phyloP scores from a whole-genome alignment of 2,797 vertebrate species.

The Kryptolebias ocellatus region DNA sequence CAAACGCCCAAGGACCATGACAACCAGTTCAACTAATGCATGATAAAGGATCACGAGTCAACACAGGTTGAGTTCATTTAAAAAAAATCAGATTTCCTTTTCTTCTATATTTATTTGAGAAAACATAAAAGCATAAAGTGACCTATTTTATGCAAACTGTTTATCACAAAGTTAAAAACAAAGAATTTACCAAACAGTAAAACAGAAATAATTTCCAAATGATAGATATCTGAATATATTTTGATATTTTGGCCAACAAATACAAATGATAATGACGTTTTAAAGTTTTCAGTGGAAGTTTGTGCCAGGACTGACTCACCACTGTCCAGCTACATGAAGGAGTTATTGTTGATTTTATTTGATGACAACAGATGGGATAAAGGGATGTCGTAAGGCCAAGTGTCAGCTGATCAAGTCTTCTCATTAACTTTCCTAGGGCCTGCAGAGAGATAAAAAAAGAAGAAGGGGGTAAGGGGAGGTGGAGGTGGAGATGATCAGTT shows the following conservation, averaged over 20 bases:
- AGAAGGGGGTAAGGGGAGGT: constrained; percentile 23
- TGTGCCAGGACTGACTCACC: constrained; percentile 16
- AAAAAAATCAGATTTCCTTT: too few relatives aligned
- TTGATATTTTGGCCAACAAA: background rate
- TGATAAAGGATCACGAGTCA: too few relatives aligned
- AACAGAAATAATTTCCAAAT: too few relatives aligned
- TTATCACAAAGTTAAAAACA: too few relatives aligned
- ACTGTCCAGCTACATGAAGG: background rate
- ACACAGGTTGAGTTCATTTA: too few relatives aligned
- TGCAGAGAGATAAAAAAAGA: constrained; percentile 55
- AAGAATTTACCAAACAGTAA: too few relatives aligned
- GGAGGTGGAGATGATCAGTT: constrained; percentile 56
- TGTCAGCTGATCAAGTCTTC: constrained; percentile 72
- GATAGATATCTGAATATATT: too few relatives aligned
- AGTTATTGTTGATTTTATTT: constrained; percentile 39
- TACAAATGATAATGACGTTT: background rate
- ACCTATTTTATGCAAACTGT: too few relatives aligned
- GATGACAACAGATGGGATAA: constrained; percentile 36
- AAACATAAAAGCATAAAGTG: too few relatives aligned
- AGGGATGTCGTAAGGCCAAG: constrained; percentile 30
- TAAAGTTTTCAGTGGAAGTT: background rate
- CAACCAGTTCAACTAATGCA: too few relatives aligned
- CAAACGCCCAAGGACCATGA: too few relatives aligned
- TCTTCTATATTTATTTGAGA: too few relatives aligned
- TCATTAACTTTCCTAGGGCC: constrained; percentile 74